Conservation (phyloP, 2,797 vertebrate species). For the Melanogrammus aeglefinus region DNA sequence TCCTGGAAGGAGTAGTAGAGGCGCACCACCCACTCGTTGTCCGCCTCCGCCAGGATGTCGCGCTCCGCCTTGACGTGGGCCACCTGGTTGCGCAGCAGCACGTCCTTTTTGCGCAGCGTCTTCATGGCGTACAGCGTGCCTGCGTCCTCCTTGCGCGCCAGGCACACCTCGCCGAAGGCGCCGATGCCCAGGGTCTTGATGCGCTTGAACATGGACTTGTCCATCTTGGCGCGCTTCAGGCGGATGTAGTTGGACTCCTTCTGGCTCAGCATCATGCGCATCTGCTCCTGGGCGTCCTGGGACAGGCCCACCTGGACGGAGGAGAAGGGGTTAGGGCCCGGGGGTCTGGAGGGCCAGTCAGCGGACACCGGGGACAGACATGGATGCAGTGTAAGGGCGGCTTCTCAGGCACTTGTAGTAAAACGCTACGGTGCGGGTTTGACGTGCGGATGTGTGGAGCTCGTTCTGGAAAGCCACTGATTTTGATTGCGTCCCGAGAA, state of each 20-base stretch:
- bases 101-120: conserved; percentile 95
- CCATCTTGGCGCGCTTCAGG: conserved; percentile 97
- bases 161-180: conserved; percentile 94
- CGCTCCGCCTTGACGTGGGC: conserved; percentile 97
- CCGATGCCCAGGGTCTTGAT: conserved; percentile 97
- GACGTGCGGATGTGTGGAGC: no score
- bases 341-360: neutral
- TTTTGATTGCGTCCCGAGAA: no score
- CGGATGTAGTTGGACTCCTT: conserved; percentile 99
- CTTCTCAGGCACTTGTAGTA: no score
- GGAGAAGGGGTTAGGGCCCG: neutral
- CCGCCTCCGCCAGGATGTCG: conserved; percentile 96
- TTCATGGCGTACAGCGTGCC: conserved; percentile 95
- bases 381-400: no score
- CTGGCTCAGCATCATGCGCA: conserved; percentile 98
- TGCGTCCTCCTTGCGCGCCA: conserved; percentile 94
- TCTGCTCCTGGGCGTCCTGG: conserved; percentile 94
- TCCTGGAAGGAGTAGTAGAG: conserved; percentile 99
- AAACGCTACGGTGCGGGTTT: no score
- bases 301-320: conserved; percentile 89
- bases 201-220: conserved; percentile 96
- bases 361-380: neutral
- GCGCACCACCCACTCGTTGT: conserved; percentile 98
- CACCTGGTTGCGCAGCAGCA: conserved; percentile 94
- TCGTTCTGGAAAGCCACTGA: no score